phyloP scores from a whole-genome alignment of 1,140 invertebrate genomes.

The Atta colombica region DNA sequence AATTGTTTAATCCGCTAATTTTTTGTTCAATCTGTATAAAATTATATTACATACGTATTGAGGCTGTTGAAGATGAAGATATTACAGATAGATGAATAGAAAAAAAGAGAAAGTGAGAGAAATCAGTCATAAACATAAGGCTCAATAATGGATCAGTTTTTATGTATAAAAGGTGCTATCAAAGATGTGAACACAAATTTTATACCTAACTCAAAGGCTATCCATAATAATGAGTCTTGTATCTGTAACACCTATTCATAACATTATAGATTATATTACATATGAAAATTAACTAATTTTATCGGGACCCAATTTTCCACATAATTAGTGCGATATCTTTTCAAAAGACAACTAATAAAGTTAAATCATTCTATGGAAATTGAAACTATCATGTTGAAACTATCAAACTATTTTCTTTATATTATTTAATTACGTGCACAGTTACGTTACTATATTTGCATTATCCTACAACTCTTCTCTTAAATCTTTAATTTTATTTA shows the following conservation, averaged over 20 bases:
- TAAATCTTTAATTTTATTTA: slow-evolving; percentile 64
- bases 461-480: slow-evolving; percentile 9
- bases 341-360: not conserved
- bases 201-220: no score
- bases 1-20: not conserved
- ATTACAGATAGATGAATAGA: not conserved
- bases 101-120: not conserved
- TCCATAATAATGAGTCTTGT: no score
- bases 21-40: not conserved
- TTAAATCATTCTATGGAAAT: slow-evolving; percentile 24
- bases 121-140: no score
- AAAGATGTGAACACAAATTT: no score
- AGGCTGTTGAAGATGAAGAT: not conserved
- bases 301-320: no score
- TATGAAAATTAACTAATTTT: no score
- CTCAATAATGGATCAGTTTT: no score
- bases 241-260: no score
- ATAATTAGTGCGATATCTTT: not conserved
- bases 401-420: not conserved
- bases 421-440: not conserved
- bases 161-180: no score
- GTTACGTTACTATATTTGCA: slow-evolving; percentile 6
- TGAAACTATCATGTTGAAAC: not conserved
- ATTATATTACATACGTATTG: not conserved
- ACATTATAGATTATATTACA: no score